Base-by-base conservation (phyloP, 2,888 invertebrate genomes). In the Holacanthella duospinosa region DNA sequence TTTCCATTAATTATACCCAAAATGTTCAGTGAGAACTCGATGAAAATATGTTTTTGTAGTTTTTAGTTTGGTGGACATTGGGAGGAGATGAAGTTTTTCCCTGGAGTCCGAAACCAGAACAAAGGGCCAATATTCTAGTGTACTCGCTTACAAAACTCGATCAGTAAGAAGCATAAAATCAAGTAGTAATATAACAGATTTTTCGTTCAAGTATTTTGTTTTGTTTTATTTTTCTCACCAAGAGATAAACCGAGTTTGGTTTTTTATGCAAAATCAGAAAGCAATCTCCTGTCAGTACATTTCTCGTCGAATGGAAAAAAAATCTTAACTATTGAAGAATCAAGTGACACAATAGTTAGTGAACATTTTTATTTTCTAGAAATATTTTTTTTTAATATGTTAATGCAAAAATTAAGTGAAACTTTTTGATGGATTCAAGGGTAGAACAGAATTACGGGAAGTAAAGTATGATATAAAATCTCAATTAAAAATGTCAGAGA, bases 41-140 rank as follows among this genome's bases (percentile, higher is more conserved):
- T n/a, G n/a, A n/a, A n/a, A n/a, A n/a, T n/a, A n/a, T n/a, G n/a
- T n/a, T n/a, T n/a, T n/a, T n/a, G 21, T 26, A 55, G 55, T 55
- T 55, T 55, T 6, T n/a, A 3, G 21, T 55, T 25, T 53, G 54
- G 54, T 55, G 55, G 55, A 16, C 19, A 21, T 6, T 16, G 19
- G 21, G 9, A 16, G 27, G 28, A 21, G 25, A 55, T 26, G 55
- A 55, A 26, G 55, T 55, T 55, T 55, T 55, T n/a, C 55, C 55
- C 3, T 55, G 55, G 55, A 55, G 16, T 28, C 55, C 55, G 6
- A 55, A 55, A 6, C 55, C 55, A 29, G 55, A 55, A 26, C 28
- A 55, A 29, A 26, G 55, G 29, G 55, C 55, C 24, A 55, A 55
- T 21, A n/a, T 55, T 29, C 27, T 55, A 9, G 29, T 55, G 6